Base-by-base conservation (phyloP, 2,888 invertebrate species). In the Sarcophaga rosellei region DNA sequence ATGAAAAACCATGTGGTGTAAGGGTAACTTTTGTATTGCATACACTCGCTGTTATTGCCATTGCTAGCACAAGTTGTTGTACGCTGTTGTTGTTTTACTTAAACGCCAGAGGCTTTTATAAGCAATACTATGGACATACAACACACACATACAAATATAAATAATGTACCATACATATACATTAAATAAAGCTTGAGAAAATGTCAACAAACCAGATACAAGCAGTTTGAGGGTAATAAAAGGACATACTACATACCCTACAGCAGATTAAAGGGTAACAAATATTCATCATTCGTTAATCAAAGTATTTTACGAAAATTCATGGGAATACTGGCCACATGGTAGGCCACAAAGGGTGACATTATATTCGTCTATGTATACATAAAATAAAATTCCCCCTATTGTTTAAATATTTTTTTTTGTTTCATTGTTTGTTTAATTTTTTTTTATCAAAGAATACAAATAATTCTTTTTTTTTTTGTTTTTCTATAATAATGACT, bases 181-280 rank as follows among this genome's bases (percentile, higher is more conserved):
- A 77, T 68, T 69, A 75, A 81, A 85, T 81, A 75, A 66, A 74
- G 45, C 69, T 77, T 69, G 23, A 78, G n/a, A 73, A 62, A 74
- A 75, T 44, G 77, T 78, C 63, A 77, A 81, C 77, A 84, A 77
- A 80, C 21, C 35, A 35, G 35, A 35, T 35, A 35, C 35, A 35
- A 35, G 35, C 1, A 53, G 53, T 53, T 53, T 12, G 10, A 17
- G 35, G 35, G 15, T 53, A 53, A 15, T 53, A 53, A 0, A 4
- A 2, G 12, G 17, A 53, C 17, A 53, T 10, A 53, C 17, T 53
- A 2, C 17, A 17, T 53, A 17, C 53, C 17, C 53, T 15, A 17
- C 53, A 53, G 12, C 0, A 0, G 4, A 35, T 35, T 6, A 35
- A 35, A 6, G 35, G 1, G 35, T 35, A 6, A 35, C 0, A 35